Evolutionary conservation across 1,140 invertebrate species (phyloP).

Genomic region (Euwallacea fornicatus): DNA sequence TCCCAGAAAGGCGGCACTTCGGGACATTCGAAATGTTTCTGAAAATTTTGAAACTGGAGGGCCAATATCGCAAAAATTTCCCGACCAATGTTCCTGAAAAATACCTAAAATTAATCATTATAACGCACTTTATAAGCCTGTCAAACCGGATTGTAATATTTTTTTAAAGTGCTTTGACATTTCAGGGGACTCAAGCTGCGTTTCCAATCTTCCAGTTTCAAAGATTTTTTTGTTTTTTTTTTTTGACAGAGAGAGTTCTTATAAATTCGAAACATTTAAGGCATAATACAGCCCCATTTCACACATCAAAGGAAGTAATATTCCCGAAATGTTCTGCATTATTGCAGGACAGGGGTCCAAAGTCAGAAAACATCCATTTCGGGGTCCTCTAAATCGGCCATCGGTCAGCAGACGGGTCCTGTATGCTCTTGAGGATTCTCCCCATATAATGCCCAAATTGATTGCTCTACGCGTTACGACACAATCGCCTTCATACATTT

Average conservation of each 20-base stretch:
- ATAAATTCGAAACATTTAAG: neutral
- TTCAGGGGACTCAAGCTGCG: too few species aligned
- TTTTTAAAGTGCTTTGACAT: too few species aligned
- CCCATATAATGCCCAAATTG: slow-evolving; percentile 48
- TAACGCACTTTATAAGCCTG: too few species aligned
- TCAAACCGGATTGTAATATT: too few species aligned
- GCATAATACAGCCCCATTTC: slow-evolving; percentile 36
- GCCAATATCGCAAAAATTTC: too few species aligned
- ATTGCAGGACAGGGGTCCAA: slow-evolving; percentile 36
- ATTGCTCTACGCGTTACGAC: slow-evolving; percentile 45
- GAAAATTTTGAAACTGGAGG: too few species aligned
- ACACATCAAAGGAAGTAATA: slow-evolving; percentile 52
- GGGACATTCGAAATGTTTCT: too few species aligned
- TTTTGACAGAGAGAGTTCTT: neutral
- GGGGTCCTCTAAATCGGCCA: slow-evolving; percentile 48
- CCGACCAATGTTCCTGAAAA: too few species aligned
- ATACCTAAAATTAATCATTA: too few species aligned
- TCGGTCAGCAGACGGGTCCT: slow-evolving; percentile 44
- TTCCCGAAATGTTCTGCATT: slow-evolving; percentile 39
- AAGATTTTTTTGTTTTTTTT: neutral
- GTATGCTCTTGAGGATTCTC: slow-evolving; percentile 42
- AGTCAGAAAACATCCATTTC: slow-evolving; percentile 50
- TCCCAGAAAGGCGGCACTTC: too few species aligned
- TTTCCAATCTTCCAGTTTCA: too few species aligned
- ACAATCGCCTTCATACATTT: slow-evolving; percentile 46